Percentiles rank a stretch among this genome's conserved stretches.
phyloP scores from a whole-genome alignment of 2,113 vertebrate species.

The Puffinus mauretanicus region DNA sequence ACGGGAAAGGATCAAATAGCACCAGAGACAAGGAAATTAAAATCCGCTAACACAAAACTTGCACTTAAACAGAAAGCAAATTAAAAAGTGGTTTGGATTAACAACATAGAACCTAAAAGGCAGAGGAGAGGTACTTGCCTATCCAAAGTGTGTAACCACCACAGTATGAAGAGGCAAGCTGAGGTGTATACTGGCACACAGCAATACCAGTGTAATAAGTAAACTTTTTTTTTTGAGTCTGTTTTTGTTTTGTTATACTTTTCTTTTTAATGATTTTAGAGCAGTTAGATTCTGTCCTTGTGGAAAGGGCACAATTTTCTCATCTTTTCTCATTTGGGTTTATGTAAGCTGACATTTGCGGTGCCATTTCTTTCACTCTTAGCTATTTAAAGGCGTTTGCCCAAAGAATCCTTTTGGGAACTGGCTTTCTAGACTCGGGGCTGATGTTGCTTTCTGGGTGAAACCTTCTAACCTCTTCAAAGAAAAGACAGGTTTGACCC shows the following conservation, averaged over 20 bases:
- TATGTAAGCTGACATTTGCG: conserved; percentile 76
- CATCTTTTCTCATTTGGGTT: conserved; percentile 66
- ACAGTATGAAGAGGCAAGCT: background rate
- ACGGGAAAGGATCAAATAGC: background rate
- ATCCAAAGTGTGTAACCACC: background rate
- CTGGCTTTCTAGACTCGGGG: conserved; percentile 54
- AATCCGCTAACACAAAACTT: background rate
- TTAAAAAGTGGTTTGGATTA: background rate
- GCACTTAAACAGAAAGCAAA: background rate
- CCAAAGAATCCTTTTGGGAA: conserved; percentile 72
- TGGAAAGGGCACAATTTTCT: conserved; percentile 69
- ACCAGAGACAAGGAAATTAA: background rate
- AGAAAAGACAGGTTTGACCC: conserved; percentile 76
- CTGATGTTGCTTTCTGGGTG: conserved; percentile 74
- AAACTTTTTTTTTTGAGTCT: background rate
- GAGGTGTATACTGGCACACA: background rate
- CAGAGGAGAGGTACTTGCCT: background rate
- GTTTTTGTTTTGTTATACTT: background rate
- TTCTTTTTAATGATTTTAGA: conserved; percentile 33
- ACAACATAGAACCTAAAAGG: background rate
- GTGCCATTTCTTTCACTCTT: conserved; percentile 69
- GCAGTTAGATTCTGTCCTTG: conserved; percentile 63
- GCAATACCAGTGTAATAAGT: background rate
- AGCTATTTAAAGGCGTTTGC: conserved; percentile 72
- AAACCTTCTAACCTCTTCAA: conserved; percentile 76